These are phyloP conservation scores for Spea multiplicata DNA, from an alignment of 2,113 vertebrate genomes.

Conservation along the genomic window DNA sequence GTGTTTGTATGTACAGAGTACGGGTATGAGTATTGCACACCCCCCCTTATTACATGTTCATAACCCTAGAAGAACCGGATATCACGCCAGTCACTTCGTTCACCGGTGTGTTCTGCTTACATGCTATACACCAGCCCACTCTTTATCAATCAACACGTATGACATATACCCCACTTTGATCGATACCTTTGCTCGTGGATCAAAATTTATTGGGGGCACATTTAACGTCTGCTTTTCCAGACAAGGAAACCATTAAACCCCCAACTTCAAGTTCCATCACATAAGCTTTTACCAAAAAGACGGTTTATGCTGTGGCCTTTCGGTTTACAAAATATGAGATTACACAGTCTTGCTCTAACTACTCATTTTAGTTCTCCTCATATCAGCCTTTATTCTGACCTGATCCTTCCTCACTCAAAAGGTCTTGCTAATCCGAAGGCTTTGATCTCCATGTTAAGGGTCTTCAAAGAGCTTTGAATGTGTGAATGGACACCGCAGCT, in stretches of 20 bases:
- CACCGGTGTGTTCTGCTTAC: no score
- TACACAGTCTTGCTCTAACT: neutral
- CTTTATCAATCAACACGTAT: no score
- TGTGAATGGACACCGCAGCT: neutral
- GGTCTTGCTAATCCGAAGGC: neutral
- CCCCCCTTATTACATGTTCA: no score
- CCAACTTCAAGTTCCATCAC: neutral
- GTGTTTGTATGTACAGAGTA: no score
- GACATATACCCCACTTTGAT: no score
- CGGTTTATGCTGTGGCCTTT: neutral
- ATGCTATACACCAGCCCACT: no score
- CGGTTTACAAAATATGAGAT: neutral
- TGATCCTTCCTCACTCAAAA: neutral
- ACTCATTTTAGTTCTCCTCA: neutral
- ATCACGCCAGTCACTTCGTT: no score
- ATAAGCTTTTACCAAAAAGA: neutral
- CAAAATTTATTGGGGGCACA: no score
- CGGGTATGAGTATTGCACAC: no score
- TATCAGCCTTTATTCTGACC: neutral
- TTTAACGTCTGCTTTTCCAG: neutral
- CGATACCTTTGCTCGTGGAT: no score
- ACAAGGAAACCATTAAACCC: neutral
- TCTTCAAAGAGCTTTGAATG: slow-evolving; percentile 3
- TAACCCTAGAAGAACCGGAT: no score
- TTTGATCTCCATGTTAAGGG: slow-evolving; percentile 5